These are phyloP conservation scores for Chelonoidis abingdonii DNA, from an alignment of 2,113 vertebrate genomes.

Conservation along the genomic window DNA sequence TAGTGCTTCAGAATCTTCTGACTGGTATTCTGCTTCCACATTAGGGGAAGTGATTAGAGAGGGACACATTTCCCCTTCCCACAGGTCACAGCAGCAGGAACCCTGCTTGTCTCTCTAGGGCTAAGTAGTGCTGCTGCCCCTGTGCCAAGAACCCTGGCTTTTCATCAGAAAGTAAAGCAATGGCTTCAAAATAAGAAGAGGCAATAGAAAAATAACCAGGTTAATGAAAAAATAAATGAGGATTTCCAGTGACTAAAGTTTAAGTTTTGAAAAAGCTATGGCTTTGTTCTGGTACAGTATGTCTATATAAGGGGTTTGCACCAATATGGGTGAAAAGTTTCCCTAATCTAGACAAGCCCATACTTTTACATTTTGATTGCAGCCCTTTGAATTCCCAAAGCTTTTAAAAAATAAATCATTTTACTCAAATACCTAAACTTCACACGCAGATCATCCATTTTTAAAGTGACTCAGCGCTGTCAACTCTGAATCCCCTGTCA, in stretches of 20 bases:
- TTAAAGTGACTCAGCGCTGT: slow-evolving; percentile 26
- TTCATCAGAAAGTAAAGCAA: not conserved
- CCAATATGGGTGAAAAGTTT: not conserved
- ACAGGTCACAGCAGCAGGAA: not conserved
- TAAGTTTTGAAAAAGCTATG: not conserved
- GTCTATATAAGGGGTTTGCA: not conserved
- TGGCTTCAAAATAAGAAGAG: not conserved
- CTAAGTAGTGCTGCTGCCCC: not conserved
- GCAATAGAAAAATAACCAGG: not conserved
- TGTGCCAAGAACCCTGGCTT: fast-evolving
- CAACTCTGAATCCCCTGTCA: not conserved
- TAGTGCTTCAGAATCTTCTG: not conserved
- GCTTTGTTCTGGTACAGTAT: not conserved
- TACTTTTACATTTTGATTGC: not conserved
- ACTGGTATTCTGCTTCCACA: not conserved
- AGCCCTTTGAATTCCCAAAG: not conserved
- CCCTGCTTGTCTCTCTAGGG: not conserved
- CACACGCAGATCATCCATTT: not conserved
- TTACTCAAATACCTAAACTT: not conserved
- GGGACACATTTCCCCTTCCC: not conserved
- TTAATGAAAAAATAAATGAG: not conserved
- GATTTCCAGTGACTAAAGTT: not conserved
- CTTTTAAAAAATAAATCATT: not conserved
- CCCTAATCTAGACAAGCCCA: not conserved
- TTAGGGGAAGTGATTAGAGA: not conserved